A percentile compares a stretch with the other conserved stretches of the same genome.
Conservation (phyloP, 2,888 invertebrate species). For the Dicycla oo region DNA sequence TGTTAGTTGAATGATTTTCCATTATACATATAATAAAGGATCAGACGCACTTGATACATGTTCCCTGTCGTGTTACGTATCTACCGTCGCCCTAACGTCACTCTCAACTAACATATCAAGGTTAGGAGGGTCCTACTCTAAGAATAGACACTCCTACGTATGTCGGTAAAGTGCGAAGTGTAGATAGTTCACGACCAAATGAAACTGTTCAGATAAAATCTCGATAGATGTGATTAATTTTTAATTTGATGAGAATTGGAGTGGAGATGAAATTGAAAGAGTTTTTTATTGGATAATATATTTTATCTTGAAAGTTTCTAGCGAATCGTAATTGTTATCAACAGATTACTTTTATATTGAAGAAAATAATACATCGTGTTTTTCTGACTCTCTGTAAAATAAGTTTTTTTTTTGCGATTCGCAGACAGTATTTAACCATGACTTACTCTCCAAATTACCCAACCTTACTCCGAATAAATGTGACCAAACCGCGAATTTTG, state of each 20-base stretch:
- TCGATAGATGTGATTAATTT: constrained; percentile 30
- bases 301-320: constrained; percentile 2
- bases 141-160: constrained; percentile 61
- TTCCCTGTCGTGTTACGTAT: constrained; percentile 55
- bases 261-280: constrained; percentile 23
- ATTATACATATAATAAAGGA: constrained; percentile 45
- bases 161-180: constrained; percentile 29
- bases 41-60: constrained; percentile 50
- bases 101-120: constrained; percentile 65
- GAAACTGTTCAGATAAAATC: constrained; percentile 35
- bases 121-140: constrained; percentile 65
- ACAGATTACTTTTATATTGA: not conserved
- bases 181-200: constrained; percentile 42
- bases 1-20: constrained; percentile 3
- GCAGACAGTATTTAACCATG: constrained; percentile 49
- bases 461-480: constrained; percentile 50
- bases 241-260: constrained; percentile 31
- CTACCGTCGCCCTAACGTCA: constrained; percentile 57
- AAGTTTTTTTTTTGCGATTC: not conserved
- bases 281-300: constrained; percentile 13
- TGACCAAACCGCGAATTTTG: constrained; percentile 42
- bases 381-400: not conserved
- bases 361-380: constrained; percentile 1
- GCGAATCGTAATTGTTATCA: not conserved
- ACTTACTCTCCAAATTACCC: constrained; percentile 42